Evolutionary conservation across 2,113 vertebrate species (phyloP).

Genomic region (Zingel zingel): DNA sequence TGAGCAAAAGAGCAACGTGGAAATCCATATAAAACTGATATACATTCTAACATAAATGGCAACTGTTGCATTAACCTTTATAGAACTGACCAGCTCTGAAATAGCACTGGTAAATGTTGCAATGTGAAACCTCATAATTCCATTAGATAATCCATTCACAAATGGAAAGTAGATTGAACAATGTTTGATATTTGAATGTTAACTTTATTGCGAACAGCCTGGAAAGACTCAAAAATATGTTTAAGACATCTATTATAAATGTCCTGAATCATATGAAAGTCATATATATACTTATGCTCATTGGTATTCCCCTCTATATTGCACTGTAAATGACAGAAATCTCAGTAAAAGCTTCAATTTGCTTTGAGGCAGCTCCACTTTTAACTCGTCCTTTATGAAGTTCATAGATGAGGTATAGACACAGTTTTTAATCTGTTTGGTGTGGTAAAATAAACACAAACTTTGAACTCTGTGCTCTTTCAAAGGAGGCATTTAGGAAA

Average conservation of each 20-base stretch:
- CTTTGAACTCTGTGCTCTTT: slow-evolving; percentile 80
- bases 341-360: slow-evolving; percentile 60
- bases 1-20: background rate
- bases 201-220: background rate
- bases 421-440: slow-evolving; percentile 71
- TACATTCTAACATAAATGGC: slow-evolving; percentile 18
- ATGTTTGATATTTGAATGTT: background rate
- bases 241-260: background rate
- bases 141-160: background rate
- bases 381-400: slow-evolving; percentile 73
- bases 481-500: slow-evolving; percentile 85
- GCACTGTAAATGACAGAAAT: slow-evolving; percentile 55
- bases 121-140: background rate
- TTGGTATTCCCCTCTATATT: slow-evolving; percentile 38
- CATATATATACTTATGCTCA: slow-evolving; percentile 6
- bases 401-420: slow-evolving; percentile 70
- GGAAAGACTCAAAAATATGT: slow-evolving; percentile 6
- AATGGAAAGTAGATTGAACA: background rate
- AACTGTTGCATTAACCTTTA: slow-evolving; percentile 39
- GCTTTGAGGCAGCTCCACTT: slow-evolving; percentile 63
- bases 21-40: slow-evolving; percentile 27
- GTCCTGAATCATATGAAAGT: slow-evolving; percentile 16
- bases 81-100: background rate
- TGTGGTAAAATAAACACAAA: slow-evolving; percentile 81
- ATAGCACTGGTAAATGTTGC: background rate